Conservation (phyloP, 2,113 vertebrate genomes). For the Urocolius indicus region DNA sequence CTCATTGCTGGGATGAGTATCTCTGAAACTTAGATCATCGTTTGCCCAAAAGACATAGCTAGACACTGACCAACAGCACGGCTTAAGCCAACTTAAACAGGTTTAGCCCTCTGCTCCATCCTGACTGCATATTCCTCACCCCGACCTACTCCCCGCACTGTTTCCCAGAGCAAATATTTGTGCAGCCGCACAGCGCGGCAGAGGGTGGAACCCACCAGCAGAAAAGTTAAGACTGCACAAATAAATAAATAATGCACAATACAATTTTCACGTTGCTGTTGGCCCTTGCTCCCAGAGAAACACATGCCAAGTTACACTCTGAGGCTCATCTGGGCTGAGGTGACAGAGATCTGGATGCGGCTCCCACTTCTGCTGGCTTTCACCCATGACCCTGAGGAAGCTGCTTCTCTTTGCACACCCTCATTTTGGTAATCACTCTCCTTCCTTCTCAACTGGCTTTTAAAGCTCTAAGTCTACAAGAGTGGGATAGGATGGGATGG, state of each 20-base stretch:
- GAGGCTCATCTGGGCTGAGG: accelerated
- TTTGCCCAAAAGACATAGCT: constrained; percentile 47
- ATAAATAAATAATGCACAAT: constrained; percentile 13
- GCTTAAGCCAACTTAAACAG: constrained; percentile 50
- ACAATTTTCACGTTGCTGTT: background rate
- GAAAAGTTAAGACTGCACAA: constrained; percentile 8
- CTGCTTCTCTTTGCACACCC: background rate
- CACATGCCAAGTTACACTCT: background rate
- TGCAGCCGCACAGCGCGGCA: background rate
- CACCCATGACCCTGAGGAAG: accelerated
- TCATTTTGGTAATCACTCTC: background rate
- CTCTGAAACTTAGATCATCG: background rate
- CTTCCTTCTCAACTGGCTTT: background rate
- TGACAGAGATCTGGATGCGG: background rate
- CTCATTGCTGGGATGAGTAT: background rate
- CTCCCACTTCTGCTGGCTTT: background rate
- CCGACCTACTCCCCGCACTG: background rate
- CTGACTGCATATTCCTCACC: background rate
- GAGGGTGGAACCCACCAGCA: background rate
- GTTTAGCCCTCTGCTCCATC: background rate
- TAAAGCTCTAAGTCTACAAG: background rate
- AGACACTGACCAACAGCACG: constrained; percentile 38
- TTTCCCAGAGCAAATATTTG: constrained; percentile 50
- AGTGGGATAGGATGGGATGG: background rate
- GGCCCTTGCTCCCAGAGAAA: background rate